These are phyloP conservation scores for Mola mola DNA, from an alignment of 2,113 vertebrate species.

Conservation along the genomic window DNA sequence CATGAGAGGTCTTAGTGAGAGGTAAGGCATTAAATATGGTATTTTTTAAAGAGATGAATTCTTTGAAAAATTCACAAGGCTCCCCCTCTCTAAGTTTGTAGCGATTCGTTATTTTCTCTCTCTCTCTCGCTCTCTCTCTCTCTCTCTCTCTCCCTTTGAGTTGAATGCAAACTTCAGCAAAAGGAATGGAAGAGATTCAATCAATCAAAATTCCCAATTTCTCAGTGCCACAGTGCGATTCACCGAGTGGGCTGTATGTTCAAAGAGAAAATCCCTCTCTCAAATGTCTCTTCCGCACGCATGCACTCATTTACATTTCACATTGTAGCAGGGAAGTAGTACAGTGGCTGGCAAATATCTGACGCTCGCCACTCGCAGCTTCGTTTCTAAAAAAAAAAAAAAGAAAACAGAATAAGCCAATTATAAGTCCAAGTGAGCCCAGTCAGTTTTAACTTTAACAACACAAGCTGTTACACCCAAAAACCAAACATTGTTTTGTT, in stretches of 20 bases:
- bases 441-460: constrained; percentile 72
- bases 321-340: constrained; percentile 60
- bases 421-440: constrained; percentile 63
- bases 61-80: constrained; percentile 76
- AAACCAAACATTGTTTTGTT: constrained; percentile 47
- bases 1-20: constrained; percentile 73
- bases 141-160: constrained; percentile 35
- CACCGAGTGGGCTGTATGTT: constrained; percentile 68
- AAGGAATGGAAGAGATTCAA: constrained; percentile 73
- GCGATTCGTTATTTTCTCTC: too few relatives aligned
- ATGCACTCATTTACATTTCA: constrained; percentile 75
- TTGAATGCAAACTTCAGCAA: constrained; percentile 68
- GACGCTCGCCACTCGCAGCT: constrained; percentile 33
- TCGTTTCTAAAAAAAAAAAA: constrained; percentile 21
- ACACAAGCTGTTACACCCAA: constrained; percentile 69
- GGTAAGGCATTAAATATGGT: constrained; percentile 82
- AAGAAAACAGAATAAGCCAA: constrained; percentile 60
- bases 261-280: constrained; percentile 75
- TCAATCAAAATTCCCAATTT: constrained; percentile 80
- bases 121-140: neutral
- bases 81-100: constrained; percentile 65
- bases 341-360: constrained; percentile 55
- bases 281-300: constrained; percentile 60
- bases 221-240: constrained; percentile 75
- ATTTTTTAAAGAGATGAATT: constrained; percentile 74